Conservation (phyloP, 1,140 invertebrate genomes). For the Diuraphis noxia region DNA sequence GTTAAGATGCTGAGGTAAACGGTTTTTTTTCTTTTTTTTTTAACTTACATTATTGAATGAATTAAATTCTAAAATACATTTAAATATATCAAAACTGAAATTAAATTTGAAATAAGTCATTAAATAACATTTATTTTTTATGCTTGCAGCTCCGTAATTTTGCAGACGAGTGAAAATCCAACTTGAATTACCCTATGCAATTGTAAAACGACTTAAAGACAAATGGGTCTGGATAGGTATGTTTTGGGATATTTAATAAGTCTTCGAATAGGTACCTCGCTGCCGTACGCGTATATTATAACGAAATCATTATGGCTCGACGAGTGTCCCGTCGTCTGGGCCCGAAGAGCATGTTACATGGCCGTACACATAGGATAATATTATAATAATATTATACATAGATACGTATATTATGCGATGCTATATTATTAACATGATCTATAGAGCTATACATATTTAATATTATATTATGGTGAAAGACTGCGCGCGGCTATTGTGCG, state of each 20-base stretch:
- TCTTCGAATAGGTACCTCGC: not conserved
- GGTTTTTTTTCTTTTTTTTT: too few species aligned
- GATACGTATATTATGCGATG: not conserved
- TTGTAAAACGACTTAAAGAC: not conserved
- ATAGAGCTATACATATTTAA: not conserved
- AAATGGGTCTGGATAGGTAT: not conserved
- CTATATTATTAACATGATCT: not conserved
- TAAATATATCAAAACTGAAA: too few species aligned
- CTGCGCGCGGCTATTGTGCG: not conserved
- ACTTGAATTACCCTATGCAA: not conserved
- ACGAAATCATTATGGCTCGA: not conserved
- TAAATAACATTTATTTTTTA: too few species aligned
- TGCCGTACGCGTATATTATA: not conserved
- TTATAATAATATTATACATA: not conserved
- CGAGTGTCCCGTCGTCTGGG: not conserved
- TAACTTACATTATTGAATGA: too few species aligned
- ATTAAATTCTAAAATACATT: too few species aligned
- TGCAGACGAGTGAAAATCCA: not conserved
- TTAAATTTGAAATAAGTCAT: too few species aligned
- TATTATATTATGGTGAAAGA: not conserved
- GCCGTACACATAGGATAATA: not conserved
- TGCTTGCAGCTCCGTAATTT: too few species aligned
- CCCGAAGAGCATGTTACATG: not conserved
- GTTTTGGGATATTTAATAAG: not conserved
- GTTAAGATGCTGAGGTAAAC: too few species aligned